phyloP scores from a whole-genome alignment of 1,140 invertebrate species.

The Oedothorax gibbosus region DNA sequence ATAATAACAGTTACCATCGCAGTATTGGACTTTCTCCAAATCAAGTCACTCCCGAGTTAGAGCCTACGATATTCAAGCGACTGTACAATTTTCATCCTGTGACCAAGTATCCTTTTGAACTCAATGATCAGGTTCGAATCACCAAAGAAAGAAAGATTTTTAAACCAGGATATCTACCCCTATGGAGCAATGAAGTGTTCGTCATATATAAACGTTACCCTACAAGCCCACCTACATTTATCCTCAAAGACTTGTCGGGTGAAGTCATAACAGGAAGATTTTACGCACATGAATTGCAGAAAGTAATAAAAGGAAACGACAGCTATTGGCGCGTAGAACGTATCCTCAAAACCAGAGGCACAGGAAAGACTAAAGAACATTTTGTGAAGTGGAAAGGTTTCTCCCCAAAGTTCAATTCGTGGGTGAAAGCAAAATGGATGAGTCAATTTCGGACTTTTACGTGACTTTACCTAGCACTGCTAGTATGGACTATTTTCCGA shows the following conservation, averaged over 20 bases:
- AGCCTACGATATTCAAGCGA: constrained; percentile 1
- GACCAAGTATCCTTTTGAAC: not conserved
- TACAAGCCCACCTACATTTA: not conserved
- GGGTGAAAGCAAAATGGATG: too few relatives aligned
- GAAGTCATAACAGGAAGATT: not conserved
- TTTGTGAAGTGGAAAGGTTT: too few relatives aligned
- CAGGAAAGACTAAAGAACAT: too few relatives aligned
- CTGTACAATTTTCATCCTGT: not conserved
- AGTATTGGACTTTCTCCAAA: constrained; percentile 12
- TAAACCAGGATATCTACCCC: not conserved
- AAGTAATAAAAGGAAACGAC: not conserved
- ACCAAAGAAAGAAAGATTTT: not conserved
- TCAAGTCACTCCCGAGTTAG: constrained; percentile 5
- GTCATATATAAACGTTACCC: not conserved
- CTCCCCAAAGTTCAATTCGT: too few relatives aligned
- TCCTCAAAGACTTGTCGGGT: not conserved
- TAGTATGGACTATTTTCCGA: too few relatives aligned
- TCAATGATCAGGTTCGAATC: not conserved
- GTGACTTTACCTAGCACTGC: too few relatives aligned
- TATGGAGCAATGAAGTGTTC: constrained; percentile 22
- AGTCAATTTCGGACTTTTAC: too few relatives aligned
- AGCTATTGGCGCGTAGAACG: constrained; percentile 5
- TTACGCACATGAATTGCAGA: not conserved
- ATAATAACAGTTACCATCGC: constrained; percentile 7
- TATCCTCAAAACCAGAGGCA: too few relatives aligned